A percentile compares a stretch with the other conserved stretches of the same genome.
phyloP scores from a whole-genome alignment of 2,888 invertebrate species.

The Sepioteuthis lessoniana region DNA sequence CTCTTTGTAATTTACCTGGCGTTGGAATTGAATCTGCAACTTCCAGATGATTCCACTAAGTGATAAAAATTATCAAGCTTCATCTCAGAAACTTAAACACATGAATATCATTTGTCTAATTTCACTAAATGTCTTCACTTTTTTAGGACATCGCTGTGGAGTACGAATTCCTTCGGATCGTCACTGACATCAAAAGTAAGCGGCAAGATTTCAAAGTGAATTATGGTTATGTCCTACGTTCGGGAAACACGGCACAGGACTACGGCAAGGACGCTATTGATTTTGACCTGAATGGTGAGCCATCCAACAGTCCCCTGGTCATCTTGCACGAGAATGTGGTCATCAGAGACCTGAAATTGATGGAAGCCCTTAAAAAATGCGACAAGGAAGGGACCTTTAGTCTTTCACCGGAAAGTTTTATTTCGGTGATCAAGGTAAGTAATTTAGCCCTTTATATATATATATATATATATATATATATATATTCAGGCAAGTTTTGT shows the following conservation, averaged over 20 bases:
- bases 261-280: constrained; percentile 71
- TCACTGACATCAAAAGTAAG: constrained; percentile 69
- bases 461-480: too few species aligned
- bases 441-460: neutral
- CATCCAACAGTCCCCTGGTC: constrained; percentile 60
- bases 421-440: constrained; percentile 67
- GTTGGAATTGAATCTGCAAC: too few species aligned
- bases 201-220: constrained; percentile 64
- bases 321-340: constrained; percentile 71
- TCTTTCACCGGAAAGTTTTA: constrained; percentile 69
- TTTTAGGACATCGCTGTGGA: constrained; percentile 73
- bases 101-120: too few species aligned
- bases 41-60: too few species aligned
- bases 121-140: neutral
- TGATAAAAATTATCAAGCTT: too few species aligned
- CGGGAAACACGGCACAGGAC: constrained; percentile 73
- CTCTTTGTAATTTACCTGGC: too few species aligned
- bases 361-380: constrained; percentile 69
- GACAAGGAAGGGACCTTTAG: constrained; percentile 63
- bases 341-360: constrained; percentile 70
- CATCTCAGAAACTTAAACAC: too few species aligned
- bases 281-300: constrained; percentile 61
- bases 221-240: constrained; percentile 70
- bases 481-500: too few species aligned
- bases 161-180: constrained; percentile 71